These are phyloP conservation scores for Amphipyra tragopoginis DNA, from an alignment of 2,888 invertebrate genomes.

Conservation along the genomic window DNA sequence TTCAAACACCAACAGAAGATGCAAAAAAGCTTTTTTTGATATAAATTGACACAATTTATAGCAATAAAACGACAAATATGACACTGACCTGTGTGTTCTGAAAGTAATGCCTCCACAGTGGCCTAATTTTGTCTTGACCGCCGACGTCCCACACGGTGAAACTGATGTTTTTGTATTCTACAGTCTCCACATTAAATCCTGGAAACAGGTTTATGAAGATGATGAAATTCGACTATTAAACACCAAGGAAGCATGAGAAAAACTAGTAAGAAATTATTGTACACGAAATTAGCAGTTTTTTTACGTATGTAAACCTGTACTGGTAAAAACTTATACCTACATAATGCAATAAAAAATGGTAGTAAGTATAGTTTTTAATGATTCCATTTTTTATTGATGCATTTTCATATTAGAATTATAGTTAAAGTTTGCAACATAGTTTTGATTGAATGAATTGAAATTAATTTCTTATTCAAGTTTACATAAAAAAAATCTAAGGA, in stretches of 20 bases:
- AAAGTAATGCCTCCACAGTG: conserved; percentile 99
- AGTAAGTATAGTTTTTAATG: conserved; percentile 7
- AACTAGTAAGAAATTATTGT: neutral
- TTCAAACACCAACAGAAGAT: too few species aligned
- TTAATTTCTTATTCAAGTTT: conserved; percentile 1
- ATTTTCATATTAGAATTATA: conserved; percentile 24
- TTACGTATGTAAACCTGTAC: conserved; percentile 1
- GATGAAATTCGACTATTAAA: conserved; percentile 12
- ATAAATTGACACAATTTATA: too few species aligned
- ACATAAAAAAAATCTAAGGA: too few species aligned
- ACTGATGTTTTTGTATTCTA: conserved; percentile 99
- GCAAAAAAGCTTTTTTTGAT: too few species aligned
- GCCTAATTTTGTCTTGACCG: conserved; percentile 99
- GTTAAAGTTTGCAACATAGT: conserved; percentile 8
- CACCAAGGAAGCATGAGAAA: neutral
- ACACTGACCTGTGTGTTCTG: conserved; percentile 97
- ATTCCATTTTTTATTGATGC: conserved; percentile 20
- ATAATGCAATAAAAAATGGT: conserved; percentile 27
- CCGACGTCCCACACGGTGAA: conserved; percentile 99
- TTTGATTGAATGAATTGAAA: conserved; percentile 1
- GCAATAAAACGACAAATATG: neutral
- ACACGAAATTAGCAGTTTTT: neutral
- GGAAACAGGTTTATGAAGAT: conserved; percentile 64
- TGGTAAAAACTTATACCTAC: conserved; percentile 9
- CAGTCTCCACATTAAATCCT: conserved; percentile 99